Base-by-base conservation (phyloP, 1,140 invertebrate species). In the Rhyzopertha dominica region DNA sequence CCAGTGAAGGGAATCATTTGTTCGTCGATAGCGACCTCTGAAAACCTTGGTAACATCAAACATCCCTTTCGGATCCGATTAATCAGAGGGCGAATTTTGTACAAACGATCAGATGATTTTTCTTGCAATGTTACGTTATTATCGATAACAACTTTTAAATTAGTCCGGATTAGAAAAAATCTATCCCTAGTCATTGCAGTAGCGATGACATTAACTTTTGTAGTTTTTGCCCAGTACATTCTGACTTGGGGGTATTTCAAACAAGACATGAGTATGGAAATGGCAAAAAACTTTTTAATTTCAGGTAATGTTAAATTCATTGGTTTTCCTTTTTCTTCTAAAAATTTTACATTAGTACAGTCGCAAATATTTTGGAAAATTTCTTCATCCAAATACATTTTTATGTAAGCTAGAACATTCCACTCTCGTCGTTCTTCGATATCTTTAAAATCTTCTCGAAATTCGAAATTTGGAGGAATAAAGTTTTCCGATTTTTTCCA, bases 1-100 rank as follows among this genome's bases (percentile, higher is more conserved):
- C 45, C 39, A 2, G 44, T 48, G 19, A 48, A 48, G 2, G 46
- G 46, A 20, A 49, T 52, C 45, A 52, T 49, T 44, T 52, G 50
- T 44, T 52, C 46, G 25, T 52, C 50, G 3, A 49, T 25, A 1
- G 46, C 46, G 1, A 52, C 28, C 10, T 29, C 19, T 29, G 17
- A 3, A n/a, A 13, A 20, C n/a, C 49, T 36, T 37, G 18, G 8
- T 18, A 51, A 30, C 8, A 7, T 14, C 3, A 51, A 31, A 32
- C 38, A 51, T 24, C 38, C 13, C 13, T 51, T 20, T 23, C 35
- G 12, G 14, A 48, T 31, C 16, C 34, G 18, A 5, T 51, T 18
- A 1, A 37, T 26, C 5, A 50, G 8, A 3, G 43, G 25, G 8
- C 35, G 4, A 28, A 50, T 36, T 20, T 50, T 46, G 4, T 14